A percentile compares a stretch with the other conserved stretches of the same genome.
These are phyloP conservation scores for Limonius californicus DNA, from an alignment of 1,140 invertebrate genomes.

Conservation along the genomic window DNA sequence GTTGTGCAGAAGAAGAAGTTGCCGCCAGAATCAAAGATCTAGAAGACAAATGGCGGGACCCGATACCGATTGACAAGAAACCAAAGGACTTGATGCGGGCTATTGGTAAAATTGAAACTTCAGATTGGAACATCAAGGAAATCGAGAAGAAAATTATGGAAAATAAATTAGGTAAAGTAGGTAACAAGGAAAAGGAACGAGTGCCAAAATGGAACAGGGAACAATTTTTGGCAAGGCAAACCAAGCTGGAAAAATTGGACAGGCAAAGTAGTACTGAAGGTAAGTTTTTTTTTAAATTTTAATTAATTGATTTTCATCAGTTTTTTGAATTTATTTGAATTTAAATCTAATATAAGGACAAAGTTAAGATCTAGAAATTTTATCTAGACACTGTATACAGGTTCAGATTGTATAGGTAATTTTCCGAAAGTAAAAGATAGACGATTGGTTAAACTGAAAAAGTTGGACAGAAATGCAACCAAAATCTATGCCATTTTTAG, in stretches of 20 bases:
- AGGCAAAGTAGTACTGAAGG: conserved; percentile 56
- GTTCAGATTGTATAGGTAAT: too few species aligned
- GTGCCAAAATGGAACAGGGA: conserved; percentile 89
- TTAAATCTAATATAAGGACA: too few species aligned
- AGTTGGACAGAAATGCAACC: too few species aligned
- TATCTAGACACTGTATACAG: too few species aligned
- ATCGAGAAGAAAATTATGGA: conserved; percentile 88
- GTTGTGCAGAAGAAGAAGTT: conserved; percentile 60
- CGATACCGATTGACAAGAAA: conserved; percentile 64
- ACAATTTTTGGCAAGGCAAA: conserved; percentile 78
- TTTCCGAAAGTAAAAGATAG: too few species aligned
- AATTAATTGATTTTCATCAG: too few species aligned
- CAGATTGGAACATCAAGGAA: conserved; percentile 89
- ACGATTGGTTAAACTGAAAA: too few species aligned
- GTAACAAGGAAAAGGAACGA: conserved; percentile 66
- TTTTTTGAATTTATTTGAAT: background rate
- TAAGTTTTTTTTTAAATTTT: conserved; percentile 38
- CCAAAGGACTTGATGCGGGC: conserved; percentile 81
- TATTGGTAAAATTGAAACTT: conserved; percentile 85
- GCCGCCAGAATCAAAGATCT: conserved; percentile 67
- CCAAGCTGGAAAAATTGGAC: conserved; percentile 66
- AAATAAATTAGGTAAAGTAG: conserved; percentile 67
- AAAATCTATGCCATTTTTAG: too few species aligned
- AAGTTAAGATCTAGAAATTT: too few species aligned
- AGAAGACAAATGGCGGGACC: conserved; percentile 62